Evolutionary conservation across 2,888 invertebrate genomes (phyloP), one percentile per base, ranked within the genome.

Genomic region (Phyllotreta striolata): DNA sequence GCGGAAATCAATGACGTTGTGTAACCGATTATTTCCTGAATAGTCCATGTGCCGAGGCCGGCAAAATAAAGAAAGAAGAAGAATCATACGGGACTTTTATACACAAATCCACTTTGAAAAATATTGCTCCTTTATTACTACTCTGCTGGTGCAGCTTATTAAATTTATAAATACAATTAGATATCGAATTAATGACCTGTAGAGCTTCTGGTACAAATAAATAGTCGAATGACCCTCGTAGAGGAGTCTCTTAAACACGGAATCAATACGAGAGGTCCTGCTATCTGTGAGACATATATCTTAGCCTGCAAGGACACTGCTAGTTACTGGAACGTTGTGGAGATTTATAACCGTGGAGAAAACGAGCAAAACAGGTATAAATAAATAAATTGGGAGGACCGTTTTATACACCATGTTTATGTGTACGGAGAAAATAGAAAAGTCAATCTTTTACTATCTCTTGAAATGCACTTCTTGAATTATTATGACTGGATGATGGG

Each of bases 231-330:
- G 55, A 57, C 14, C 44, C 40, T 41, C 49, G 72, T 72, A 74
- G 74, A 73, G 73, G 73, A 75, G 74, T 80, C 80, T 80, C 80
- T 81, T 80, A 78, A 78, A 77, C 73, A 38, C 14, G 73, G 78
- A 80, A 80, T 80, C 80, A 78, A 80, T 79, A 79, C 77, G 77
- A 78, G 76, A 77, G 76, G 76, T 75, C 76, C 76, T 74, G 73
- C 75, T 78, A 79, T 79, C 78, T 77, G 74, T 67, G 66, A 74
- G 72, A 77, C 79, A 79, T 80, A 78, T 79, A 79, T 80, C 79
- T 80, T 77, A 73, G 74, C 75, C 71, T 71, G 74, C 75, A 76
- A 78, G 77, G 78, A 76, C 77, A 76, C 74, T 74, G 74, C 77
- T 76, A 78, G 75, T 78, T 78, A 78, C 77, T 76, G 78, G 74